These are phyloP conservation scores for Lipophrys pholis DNA, from an alignment of 2,113 vertebrate genomes.

Conservation along the genomic window DNA sequence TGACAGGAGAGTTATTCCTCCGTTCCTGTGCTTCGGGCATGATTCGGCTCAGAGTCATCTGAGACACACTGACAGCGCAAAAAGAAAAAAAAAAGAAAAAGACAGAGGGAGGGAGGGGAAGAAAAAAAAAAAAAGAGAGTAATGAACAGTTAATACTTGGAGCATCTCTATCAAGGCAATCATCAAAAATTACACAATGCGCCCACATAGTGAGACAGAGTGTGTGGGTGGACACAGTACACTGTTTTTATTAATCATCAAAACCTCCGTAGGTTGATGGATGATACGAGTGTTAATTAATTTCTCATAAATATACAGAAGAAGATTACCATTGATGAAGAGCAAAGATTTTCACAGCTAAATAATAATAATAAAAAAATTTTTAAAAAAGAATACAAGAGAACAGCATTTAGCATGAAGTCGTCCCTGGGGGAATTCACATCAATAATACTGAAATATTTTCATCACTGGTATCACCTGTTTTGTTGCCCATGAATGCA, in stretches of 20 bases:
- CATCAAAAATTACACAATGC: conserved; percentile 66
- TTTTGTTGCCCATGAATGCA: conserved; percentile 38
- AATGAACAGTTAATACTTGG: conserved; percentile 65
- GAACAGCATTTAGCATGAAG: conserved; percentile 32
- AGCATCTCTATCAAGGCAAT: conserved; percentile 59
- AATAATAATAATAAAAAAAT: conserved; percentile 21
- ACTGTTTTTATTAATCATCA: conserved; percentile 71
- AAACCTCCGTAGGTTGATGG: conserved; percentile 66
- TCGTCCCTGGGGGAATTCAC: conserved; percentile 45
- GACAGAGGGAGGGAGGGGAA: not conserved
- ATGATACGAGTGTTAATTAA: conserved; percentile 72
- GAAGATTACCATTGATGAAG: conserved; percentile 59
- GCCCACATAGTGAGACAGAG: conserved; percentile 56
- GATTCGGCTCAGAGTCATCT: conserved; percentile 52
- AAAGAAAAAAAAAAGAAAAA: too few species aligned
- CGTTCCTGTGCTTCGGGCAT: conserved; percentile 50
- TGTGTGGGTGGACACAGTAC: conserved; percentile 66
- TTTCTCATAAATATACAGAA: conserved; percentile 62
- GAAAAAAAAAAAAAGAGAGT: conserved; percentile 4
- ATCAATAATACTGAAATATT: conserved; percentile 54
- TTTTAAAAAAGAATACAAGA: conserved; percentile 41
- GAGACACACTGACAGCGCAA: conserved; percentile 52
- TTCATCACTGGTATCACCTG: conserved; percentile 46
- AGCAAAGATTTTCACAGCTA: conserved; percentile 52
- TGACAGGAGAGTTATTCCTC: conserved; percentile 64